Evolutionary conservation across 1,140 invertebrate species (phyloP).

Genomic region (Phthorimaea operculella): DNA sequence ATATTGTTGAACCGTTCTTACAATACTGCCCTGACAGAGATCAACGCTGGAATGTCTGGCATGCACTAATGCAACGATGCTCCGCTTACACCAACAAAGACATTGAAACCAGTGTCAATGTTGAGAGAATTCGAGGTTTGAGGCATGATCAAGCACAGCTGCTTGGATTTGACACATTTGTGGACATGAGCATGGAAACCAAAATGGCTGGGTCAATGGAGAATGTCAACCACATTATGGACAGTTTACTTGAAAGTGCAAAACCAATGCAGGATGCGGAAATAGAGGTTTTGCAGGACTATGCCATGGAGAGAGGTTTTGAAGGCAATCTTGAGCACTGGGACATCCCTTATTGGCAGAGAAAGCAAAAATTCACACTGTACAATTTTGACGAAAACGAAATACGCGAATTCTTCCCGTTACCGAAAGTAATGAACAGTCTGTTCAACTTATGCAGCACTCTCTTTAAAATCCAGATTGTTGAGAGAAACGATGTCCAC

Average conservation of each 20-base stretch:
- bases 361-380: constrained; percentile 74
- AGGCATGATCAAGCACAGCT: constrained; percentile 78
- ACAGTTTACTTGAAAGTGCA: constrained; percentile 74
- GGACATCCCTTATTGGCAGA: constrained; percentile 89
- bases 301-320: constrained; percentile 81
- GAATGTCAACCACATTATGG: constrained; percentile 80
- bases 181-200: constrained; percentile 91
- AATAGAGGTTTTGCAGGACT: constrained; percentile 77
- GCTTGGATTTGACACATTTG: constrained; percentile 83
- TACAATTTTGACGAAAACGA: constrained; percentile 78
- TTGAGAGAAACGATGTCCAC: constrained; percentile 73
- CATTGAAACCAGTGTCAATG: constrained; percentile 76
- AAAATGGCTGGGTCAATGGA: constrained; percentile 92
- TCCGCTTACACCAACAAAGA: constrained; percentile 73
- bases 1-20: constrained; percentile 78
- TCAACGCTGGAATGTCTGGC: constrained; percentile 85
- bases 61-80: constrained; percentile 77
- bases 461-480: constrained; percentile 86
- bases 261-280: constrained; percentile 81
- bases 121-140: constrained; percentile 81
- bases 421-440: constrained; percentile 79
- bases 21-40: constrained; percentile 84
- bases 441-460: constrained; percentile 80
- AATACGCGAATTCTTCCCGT: constrained; percentile 85
- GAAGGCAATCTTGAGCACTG: constrained; percentile 77